Percentiles rank a stretch among this genome's conserved stretches.
phyloP scores from a whole-genome alignment of 2,888 invertebrate genomes.

The Lithophane ornitopus region DNA sequence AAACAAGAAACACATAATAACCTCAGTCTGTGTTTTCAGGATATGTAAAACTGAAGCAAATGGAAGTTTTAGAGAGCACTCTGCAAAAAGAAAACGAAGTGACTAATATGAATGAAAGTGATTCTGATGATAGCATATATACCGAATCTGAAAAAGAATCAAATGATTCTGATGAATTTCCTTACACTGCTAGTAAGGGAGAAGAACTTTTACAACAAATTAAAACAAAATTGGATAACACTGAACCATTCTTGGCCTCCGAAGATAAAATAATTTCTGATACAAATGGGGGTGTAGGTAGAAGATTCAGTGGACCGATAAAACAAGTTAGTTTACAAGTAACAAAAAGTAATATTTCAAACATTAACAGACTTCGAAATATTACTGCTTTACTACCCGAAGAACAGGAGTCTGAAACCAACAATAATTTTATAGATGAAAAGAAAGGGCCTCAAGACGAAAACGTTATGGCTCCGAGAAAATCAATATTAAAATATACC shows the following conservation, averaged over 20 bases:
- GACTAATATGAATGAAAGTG: conserved; percentile 62
- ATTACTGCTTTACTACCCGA: conserved; percentile 69
- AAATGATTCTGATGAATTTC: conserved; percentile 80
- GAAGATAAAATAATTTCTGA: conserved; percentile 66
- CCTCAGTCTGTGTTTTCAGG: conserved; percentile 81
- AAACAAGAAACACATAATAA: conserved; percentile 14
- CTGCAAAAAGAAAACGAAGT: conserved; percentile 77
- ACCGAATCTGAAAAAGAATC: conserved; percentile 88
- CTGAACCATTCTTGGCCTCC: conserved; percentile 35
- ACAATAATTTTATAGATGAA: conserved; percentile 57
- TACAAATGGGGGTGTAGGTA: conserved; percentile 64
- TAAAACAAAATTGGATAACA: conserved; percentile 70
- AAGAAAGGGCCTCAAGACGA: conserved; percentile 68
- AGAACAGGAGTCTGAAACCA: conserved; percentile 68
- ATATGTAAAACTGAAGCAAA: conserved; percentile 89
- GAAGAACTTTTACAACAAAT: conserved; percentile 76
- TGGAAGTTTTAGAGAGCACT: conserved; percentile 88
- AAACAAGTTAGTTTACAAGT: conserved; percentile 77
- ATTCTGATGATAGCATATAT: conserved; percentile 83
- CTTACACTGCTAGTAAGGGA: conserved; percentile 73
- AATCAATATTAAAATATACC: conserved; percentile 83
- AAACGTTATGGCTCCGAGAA: conserved; percentile 74
- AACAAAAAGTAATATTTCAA: conserved; percentile 75
- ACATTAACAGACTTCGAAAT: conserved; percentile 72
- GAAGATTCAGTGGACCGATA: conserved; percentile 80